phyloP scores from a whole-genome alignment of 2,888 invertebrate species.

The Amiota minor region DNA sequence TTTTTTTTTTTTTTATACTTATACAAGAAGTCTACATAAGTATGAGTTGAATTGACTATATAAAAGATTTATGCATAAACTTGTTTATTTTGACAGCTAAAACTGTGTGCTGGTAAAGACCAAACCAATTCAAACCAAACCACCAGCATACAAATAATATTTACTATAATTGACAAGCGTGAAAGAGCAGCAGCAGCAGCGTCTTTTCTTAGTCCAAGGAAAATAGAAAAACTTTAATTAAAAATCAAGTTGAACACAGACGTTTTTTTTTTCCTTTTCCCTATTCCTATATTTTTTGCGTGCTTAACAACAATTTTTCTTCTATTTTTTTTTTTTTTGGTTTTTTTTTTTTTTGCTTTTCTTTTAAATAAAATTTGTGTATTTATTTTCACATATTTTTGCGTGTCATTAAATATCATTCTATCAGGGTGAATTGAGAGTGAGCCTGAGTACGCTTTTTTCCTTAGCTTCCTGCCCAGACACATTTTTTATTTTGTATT shows the following conservation, averaged over 20 bases:
- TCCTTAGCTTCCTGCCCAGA: constrained; percentile 18
- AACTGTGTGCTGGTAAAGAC: constrained; percentile 15
- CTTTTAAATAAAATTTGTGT: not conserved
- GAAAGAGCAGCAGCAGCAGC: not conserved
- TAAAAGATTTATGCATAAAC: constrained; percentile 26
- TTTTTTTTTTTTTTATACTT: not conserved
- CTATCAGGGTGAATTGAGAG: too few species aligned
- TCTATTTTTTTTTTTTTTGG: not conserved
- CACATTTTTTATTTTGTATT: constrained; percentile 27
- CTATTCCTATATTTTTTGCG: constrained; percentile 9
- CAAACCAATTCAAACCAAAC: not conserved
- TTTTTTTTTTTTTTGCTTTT: not conserved
- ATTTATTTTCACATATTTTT: not conserved
- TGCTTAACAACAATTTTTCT: not conserved
- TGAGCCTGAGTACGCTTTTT: not conserved
- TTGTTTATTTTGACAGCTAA: constrained; percentile 26
- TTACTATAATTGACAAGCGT: constrained; percentile 23
- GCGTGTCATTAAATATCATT: constrained; percentile 6
- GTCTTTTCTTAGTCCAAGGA: not conserved
- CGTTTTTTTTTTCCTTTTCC: not conserved
- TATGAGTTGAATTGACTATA: not conserved
- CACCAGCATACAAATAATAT: too few species aligned
- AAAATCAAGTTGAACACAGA: constrained; percentile 7
- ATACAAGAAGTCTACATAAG: not conserved
- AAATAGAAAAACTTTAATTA: constrained; percentile 23